A percentile compares a stretch with the other conserved stretches of the same genome.
phyloP scores from a whole-genome alignment of 2,888 invertebrate genomes.

The Dromius quadrimaculatus region DNA sequence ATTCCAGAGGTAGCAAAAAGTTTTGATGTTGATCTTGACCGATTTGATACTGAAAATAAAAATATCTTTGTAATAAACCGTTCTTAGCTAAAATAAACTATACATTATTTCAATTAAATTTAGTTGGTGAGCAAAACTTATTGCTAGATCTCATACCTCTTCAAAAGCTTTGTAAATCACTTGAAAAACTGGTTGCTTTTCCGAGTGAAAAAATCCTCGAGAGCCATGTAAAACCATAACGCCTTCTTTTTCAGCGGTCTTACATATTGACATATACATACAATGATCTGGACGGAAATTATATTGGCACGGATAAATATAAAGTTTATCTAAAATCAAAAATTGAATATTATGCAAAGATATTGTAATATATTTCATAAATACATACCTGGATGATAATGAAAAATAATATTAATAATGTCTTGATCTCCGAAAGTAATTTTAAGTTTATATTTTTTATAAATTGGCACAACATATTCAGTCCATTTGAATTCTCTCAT shows the following conservation, averaged over 20 bases:
- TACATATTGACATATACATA: conserved; percentile 92
- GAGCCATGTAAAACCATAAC: conserved; percentile 91
- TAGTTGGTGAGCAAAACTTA: no score
- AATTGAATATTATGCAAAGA: conserved; percentile 8
- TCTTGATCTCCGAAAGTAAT: conserved; percentile 99
- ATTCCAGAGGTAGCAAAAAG: conserved; percentile 72
- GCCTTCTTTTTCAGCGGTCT: conserved; percentile 78
- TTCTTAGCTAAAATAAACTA: conserved; percentile 8
- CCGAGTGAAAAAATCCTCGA: conserved; percentile 85
- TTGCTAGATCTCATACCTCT: conserved; percentile 65
- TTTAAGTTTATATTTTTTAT: conserved; percentile 84
- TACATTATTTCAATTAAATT: conserved; percentile 27
- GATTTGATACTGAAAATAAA: conserved; percentile 72
- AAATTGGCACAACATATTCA: conserved; percentile 84
- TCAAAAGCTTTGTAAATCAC: conserved; percentile 76
- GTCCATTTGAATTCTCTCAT: conserved; percentile 91
- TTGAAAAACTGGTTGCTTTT: conserved; percentile 88
- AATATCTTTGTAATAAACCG: background rate
- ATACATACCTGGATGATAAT: conserved; percentile 79
- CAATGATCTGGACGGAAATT: conserved; percentile 97
- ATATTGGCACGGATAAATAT: conserved; percentile 85
- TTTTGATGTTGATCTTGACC: conserved; percentile 75
- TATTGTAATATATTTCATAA: conserved; percentile 9
- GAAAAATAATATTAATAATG: conserved; percentile 91
- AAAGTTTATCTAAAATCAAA: conserved; percentile 75